phyloP scores from a whole-genome alignment of 2,113 vertebrate species.

The Corythaixoides concolor region DNA sequence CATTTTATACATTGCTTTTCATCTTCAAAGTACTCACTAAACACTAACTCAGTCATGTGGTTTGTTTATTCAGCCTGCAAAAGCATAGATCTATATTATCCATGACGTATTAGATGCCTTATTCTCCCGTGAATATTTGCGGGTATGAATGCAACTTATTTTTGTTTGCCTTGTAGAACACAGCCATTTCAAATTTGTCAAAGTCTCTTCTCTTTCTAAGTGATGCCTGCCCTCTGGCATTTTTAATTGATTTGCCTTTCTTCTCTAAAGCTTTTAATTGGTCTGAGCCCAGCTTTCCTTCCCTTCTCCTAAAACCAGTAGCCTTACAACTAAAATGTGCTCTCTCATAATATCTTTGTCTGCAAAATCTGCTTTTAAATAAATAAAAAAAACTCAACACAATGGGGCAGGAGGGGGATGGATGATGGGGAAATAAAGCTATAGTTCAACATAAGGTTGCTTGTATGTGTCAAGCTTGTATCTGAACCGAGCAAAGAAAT shows the following conservation, averaged over 20 bases:
- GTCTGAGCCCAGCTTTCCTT: not conserved
- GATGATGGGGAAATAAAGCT: not conserved
- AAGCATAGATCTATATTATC: not conserved
- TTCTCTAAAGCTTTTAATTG: constrained; percentile 31
- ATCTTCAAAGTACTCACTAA: not conserved
- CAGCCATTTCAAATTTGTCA: constrained; percentile 14
- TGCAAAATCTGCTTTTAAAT: not conserved
- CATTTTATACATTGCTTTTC: not conserved
- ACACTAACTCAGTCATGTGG: not conserved
- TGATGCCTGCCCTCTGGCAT: constrained; percentile 3
- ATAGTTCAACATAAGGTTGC: not conserved
- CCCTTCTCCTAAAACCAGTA: not conserved
- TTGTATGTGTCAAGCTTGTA: not conserved
- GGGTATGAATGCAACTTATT: not conserved
- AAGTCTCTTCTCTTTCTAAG: constrained; percentile 1
- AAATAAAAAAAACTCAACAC: no score
- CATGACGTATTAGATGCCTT: not conserved
- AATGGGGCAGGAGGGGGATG: accelerated
- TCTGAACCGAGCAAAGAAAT: constrained; percentile 4
- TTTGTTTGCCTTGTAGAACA: not conserved
- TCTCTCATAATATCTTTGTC: not conserved
- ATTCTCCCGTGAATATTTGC: not conserved
- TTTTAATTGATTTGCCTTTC: constrained; percentile 43
- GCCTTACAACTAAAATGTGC: not conserved
- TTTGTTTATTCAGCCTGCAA: not conserved